Evolutionary conservation across 2,113 vertebrate species (phyloP).

Genomic region (Holacanthus passer): DNA sequence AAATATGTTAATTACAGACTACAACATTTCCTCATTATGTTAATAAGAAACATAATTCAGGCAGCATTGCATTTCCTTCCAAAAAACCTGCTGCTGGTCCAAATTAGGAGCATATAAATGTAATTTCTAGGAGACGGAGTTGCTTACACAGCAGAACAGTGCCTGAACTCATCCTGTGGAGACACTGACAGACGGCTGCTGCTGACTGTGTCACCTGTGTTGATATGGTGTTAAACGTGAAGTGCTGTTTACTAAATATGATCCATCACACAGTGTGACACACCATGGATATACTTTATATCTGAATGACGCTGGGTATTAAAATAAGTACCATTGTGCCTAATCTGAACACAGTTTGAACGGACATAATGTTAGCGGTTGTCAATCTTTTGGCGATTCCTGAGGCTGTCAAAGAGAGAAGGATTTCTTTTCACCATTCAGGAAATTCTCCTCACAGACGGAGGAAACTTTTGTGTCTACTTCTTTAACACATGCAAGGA

Average conservation of each 20-base stretch:
- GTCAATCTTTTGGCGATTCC: constrained; percentile 7
- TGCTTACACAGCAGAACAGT: neutral
- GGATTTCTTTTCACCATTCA: constrained; percentile 9
- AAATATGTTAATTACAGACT: too few relatives aligned
- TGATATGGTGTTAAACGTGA: neutral
- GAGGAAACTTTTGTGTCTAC: constrained; percentile 48
- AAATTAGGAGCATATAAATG: neutral
- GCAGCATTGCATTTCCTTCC: too few relatives aligned
- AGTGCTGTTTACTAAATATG: neutral
- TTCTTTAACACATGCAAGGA: constrained; percentile 63
- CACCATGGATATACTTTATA: neutral
- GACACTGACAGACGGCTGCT: too few relatives aligned
- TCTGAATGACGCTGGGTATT: neutral
- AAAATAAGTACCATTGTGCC: neutral
- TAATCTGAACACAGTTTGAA: constrained; percentile 12
- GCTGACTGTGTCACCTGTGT: neutral
- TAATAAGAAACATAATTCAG: too few relatives aligned
- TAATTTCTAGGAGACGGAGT: neutral
- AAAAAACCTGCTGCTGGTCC: too few relatives aligned
- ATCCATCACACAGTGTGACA: neutral
- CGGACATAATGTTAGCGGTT: neutral
- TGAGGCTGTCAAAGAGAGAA: constrained; percentile 10
- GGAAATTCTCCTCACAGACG: constrained; percentile 43
- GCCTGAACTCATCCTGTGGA: neutral
- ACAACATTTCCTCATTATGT: too few relatives aligned